Evolutionary conservation across 1,140 invertebrate species (phyloP), one percentile per base, ranked within the genome.

Genomic region (Drosophila asahinai): DNA sequence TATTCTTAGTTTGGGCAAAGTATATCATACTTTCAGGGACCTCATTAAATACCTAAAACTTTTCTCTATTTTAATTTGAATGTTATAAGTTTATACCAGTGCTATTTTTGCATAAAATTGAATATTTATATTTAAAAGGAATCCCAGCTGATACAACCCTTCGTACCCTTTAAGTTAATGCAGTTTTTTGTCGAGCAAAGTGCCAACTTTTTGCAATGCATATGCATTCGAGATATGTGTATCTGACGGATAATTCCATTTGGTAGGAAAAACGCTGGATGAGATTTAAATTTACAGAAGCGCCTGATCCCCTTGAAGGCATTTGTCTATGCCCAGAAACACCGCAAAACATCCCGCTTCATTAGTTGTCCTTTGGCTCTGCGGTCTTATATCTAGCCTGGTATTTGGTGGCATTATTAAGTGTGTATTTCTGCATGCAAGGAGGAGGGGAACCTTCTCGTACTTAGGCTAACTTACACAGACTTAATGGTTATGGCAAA

Each of bases 391-490:
- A 22, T 22, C 17, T 61, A 42, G 11, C 27, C 43, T 54, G 42
- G 22, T 43, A 33, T n/a, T 19, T 38, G 19, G 12, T n/a, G 43
- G 33, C 15, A 33, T 15, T 33, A 38, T 33, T 36, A 7, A 1
- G 27, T 30, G n/a, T 52, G 27, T 17, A 5, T 17, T 54, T 60
- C 60, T 48, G 61, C 84, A 87, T 84, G 86, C 81, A 76, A 60
- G 65, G 45, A 42, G 43, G 38, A 62, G 70, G 33, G 33, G 5
- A 5, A 22, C 84, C 89, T 89, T 89, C 65, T 61, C 30, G 36
- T 58, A 75, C 77, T 89, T 90, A 90, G 58, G 63, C 66, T 84
- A 81, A 78, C 84, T 89, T 89, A 89, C 27, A 55, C 30, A 60
- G 70, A 67, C 80, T 63, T 80, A 87, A 80, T 80, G 72, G 38